phyloP scores from a whole-genome alignment of 2,113 vertebrate genomes.

The Girardinichthys multiradiatus region DNA sequence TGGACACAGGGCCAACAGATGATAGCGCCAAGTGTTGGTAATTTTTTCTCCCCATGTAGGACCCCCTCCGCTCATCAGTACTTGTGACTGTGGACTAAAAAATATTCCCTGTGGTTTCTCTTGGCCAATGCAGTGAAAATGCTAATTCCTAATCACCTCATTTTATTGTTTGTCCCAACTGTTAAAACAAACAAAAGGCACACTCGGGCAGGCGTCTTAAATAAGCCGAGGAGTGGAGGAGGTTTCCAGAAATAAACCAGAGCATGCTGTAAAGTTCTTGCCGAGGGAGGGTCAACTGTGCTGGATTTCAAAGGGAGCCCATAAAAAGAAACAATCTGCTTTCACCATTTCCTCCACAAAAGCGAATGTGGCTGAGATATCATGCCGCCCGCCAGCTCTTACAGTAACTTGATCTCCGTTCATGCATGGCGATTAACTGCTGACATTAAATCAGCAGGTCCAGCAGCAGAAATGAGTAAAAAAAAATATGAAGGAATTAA shows the following conservation, averaged over 20 bases:
- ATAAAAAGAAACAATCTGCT: conserved; percentile 72
- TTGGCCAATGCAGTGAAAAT: conserved; percentile 31
- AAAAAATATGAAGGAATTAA: conserved; percentile 24
- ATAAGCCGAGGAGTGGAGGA: conserved; percentile 61
- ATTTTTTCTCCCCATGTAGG: conserved; percentile 36
- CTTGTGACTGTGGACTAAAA: conserved; percentile 30
- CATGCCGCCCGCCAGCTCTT: conserved; percentile 24
- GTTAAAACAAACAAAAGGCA: conserved; percentile 70
- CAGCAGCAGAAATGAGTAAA: conserved; percentile 1
- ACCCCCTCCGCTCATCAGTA: conserved; percentile 20
- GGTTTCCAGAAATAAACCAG: conserved; percentile 74
- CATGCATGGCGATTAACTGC: conserved; percentile 42
- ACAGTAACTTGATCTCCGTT: conserved; percentile 47
- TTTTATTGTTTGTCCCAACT: conserved; percentile 59
- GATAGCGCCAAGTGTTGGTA: conserved; percentile 42
- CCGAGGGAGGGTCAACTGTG: conserved; percentile 69
- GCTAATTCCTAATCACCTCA: conserved; percentile 60
- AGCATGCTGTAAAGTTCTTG: conserved; percentile 66
- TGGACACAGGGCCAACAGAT: conserved; percentile 41
- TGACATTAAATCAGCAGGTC: conserved; percentile 48
- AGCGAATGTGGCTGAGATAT: conserved; percentile 54
- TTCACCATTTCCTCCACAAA: conserved; percentile 63
- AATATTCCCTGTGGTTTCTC: conserved; percentile 43
- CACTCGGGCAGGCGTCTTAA: conserved; percentile 67
- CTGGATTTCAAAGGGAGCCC: conserved; percentile 72